Evolutionary conservation across 2,113 vertebrate species (phyloP), one percentile per base, ranked within the genome.

Genomic region (Siniperca chuatsi): DNA sequence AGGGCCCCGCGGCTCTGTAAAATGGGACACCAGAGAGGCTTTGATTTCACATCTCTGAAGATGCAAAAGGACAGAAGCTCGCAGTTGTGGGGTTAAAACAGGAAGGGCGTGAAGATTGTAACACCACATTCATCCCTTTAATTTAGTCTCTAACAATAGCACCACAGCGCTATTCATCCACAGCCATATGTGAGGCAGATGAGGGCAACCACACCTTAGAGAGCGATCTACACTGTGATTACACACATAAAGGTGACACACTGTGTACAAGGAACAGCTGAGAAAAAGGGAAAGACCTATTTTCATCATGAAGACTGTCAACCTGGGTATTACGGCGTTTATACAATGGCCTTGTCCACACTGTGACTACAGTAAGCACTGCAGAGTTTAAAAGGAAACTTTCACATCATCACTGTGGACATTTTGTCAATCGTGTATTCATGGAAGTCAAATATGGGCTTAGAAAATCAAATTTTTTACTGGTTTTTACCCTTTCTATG

Each of bases 1-100:
- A 37, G 79, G 61, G 79, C 81, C 90, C 86, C 20, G 46, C 12
- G 50, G 88, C 79, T 84, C 81, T 52, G 55, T 35, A 84, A 93
- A 92, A 87, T 88, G 78, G 92, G 88, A 87, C 90, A 82, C 62
- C 48, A 75, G 68, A 83, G 80, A 78, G 69, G 85, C 55, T 94
- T 89, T 84, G 76, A 91, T 94, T 93, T 94, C 93, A 91, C 54
- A 23, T 77, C 70, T 77, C 80, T 69, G 87, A 82, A 78, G 83
- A 86, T 52, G 82, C 87, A 74, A 78, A 66, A 87, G 72, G 83
- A 90, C 73, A 60, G 79, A 84, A 58, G 69, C 80, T 54, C 23
- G n/a, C 57, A 71, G 52, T 85, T 67, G 50, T 52, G 79, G 74
- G 70, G 76, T 82, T 75, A 25, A 29, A 65, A 52, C 52, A 21